phyloP scores from a whole-genome alignment of 1,140 invertebrate genomes.

The Brachionus rotundiformis region DNA sequence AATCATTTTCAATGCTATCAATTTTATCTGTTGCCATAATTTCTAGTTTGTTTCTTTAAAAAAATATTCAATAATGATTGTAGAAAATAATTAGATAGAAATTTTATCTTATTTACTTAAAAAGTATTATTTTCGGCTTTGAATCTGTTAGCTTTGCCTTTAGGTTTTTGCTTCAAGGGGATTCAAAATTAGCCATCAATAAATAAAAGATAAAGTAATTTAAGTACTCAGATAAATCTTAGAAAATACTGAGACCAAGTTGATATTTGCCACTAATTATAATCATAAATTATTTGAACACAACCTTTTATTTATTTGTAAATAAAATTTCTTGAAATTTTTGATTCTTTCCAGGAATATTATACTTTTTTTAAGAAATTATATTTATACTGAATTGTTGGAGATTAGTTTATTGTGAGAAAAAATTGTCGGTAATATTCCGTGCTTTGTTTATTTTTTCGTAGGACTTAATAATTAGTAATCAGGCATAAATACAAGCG shows the following conservation, averaged over 20 bases:
- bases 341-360: not conserved
- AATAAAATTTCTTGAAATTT: not conserved
- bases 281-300: not conserved
- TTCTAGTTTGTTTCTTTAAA: not conserved
- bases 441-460: conserved; percentile 1
- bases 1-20: not conserved
- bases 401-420: not conserved
- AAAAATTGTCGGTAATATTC: not conserved
- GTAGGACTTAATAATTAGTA: not conserved
- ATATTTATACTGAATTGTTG: not conserved
- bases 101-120: not conserved
- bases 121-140: not conserved
- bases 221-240: not conserved
- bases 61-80: not conserved
- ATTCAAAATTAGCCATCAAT: not conserved
- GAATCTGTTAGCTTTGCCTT: not conserved
- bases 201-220: not conserved
- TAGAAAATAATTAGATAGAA: not conserved
- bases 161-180: not conserved
- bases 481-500: not conserved
- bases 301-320: not conserved
- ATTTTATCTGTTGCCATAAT: not conserved
- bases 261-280: not conserved
- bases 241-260: not conserved
- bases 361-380: not conserved